Percentiles rank a stretch among this genome's conserved stretches.
These are phyloP conservation scores for Sebastiscus tertius DNA, from an alignment of 2,797 vertebrate genomes.

Conservation along the genomic window DNA sequence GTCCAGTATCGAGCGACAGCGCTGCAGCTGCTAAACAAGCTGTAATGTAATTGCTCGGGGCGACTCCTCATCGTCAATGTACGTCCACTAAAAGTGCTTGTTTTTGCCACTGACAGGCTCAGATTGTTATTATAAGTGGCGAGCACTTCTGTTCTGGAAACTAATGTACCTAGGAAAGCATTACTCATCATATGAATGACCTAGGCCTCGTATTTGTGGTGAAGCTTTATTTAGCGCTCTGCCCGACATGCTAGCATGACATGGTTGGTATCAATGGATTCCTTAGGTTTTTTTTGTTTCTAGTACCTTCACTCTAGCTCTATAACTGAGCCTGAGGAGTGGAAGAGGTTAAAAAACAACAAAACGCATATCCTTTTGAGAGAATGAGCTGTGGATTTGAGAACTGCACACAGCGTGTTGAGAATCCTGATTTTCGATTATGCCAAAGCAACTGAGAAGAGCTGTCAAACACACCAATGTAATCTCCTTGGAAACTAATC, in stretches of 20 bases:
- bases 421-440: neutral
- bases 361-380: neutral
- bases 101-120: neutral
- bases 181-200: too few relatives aligned
- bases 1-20: neutral
- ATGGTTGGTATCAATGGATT: too few relatives aligned
- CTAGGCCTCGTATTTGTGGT: too few relatives aligned
- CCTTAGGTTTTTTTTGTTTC: too few relatives aligned
- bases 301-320: too few relatives aligned
- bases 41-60: neutral
- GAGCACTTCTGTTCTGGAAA: too few relatives aligned
- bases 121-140: neutral
- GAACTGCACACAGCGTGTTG: neutral
- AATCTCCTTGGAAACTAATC: slow-evolving; percentile 15
- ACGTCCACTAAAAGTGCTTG: neutral
- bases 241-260: too few relatives aligned
- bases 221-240: too few relatives aligned
- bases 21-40: neutral
- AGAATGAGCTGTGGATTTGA: neutral
- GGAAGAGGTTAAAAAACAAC: too few relatives aligned
- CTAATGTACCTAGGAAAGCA: too few relatives aligned
- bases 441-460: neutral
- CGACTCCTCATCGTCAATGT: neutral
- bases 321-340: too few relatives aligned
- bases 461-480: neutral